Evolutionary conservation across 1,140 invertebrate species (phyloP).

Genomic region (Triops cancriformis): DNA sequence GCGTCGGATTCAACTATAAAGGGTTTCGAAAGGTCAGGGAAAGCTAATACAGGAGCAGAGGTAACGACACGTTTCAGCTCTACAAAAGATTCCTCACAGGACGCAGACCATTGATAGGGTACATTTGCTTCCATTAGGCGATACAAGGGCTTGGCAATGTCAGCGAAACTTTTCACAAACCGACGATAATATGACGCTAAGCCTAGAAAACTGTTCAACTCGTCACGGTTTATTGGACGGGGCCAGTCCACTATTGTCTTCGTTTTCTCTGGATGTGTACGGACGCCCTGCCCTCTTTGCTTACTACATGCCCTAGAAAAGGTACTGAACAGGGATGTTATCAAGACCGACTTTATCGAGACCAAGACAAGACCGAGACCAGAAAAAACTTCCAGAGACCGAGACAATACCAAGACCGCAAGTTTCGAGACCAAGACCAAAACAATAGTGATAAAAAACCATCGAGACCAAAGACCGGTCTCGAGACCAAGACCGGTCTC

Average conservation of each 20-base stretch:
- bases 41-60: slow-evolving; percentile 24
- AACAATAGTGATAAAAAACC: no score
- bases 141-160: slow-evolving; percentile 36
- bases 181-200: slow-evolving; percentile 42
- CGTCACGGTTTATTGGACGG: slow-evolving; percentile 35
- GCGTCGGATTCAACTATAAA: slow-evolving; percentile 26
- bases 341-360: no score
- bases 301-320: slow-evolving; percentile 39
- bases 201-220: slow-evolving; percentile 40
- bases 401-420: no score
- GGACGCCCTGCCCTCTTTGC: slow-evolving; percentile 35
- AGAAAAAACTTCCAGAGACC: no score
- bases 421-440: no score
- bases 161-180: slow-evolving; percentile 40
- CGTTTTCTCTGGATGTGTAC: slow-evolving; percentile 39
- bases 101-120: slow-evolving; percentile 25
- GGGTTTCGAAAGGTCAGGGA: slow-evolving; percentile 20
- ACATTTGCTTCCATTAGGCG: slow-evolving; percentile 30
- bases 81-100: slow-evolving; percentile 29
- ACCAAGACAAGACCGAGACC: no score
- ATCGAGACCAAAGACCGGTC: no score
- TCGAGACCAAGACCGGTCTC: no score
- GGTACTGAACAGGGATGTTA: no score
- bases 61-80: slow-evolving; percentile 32
- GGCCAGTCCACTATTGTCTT: slow-evolving; percentile 36